Evolutionary conservation across 1,140 invertebrate genomes (phyloP).

Genomic region (Carcinoscorpius rotundicauda): DNA sequence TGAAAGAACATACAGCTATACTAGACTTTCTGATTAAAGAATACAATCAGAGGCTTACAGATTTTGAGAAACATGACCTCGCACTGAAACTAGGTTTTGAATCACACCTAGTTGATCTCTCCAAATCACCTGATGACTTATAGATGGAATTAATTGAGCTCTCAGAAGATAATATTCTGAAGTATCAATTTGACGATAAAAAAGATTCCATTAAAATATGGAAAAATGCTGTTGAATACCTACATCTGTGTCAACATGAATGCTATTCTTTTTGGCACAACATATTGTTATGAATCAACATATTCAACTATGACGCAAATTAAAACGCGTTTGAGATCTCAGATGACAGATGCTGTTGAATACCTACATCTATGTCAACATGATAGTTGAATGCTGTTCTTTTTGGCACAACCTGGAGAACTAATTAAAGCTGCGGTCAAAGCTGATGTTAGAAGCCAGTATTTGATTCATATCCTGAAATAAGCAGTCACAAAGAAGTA

Average conservation of each 20-base stretch:
- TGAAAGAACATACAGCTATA: background rate
- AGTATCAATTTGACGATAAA: background rate
- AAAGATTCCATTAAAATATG: background rate
- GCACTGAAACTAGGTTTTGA: background rate
- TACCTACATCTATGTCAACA: too few species aligned
- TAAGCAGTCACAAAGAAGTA: too few species aligned
- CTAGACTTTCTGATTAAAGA: background rate
- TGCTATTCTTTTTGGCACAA: too few species aligned
- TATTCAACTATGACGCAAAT: too few species aligned
- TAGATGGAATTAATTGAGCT: constrained; percentile 1
- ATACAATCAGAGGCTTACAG: background rate
- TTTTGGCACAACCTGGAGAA: too few species aligned
- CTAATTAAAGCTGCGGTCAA: too few species aligned
- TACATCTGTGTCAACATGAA: too few species aligned
- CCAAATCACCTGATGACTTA: constrained; percentile 1
- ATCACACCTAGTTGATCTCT: background rate
- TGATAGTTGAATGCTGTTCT: too few species aligned
- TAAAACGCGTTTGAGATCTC: too few species aligned
- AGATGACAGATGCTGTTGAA: background rate
- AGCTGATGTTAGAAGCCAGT: too few species aligned
- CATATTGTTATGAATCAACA: too few species aligned
- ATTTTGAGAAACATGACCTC: background rate
- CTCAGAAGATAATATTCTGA: background rate
- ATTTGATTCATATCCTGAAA: too few species aligned
- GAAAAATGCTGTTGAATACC: constrained; percentile 1